These are phyloP conservation scores for Seira ritae DNA, from an alignment of 2,888 invertebrate genomes.

Conservation along the genomic window DNA sequence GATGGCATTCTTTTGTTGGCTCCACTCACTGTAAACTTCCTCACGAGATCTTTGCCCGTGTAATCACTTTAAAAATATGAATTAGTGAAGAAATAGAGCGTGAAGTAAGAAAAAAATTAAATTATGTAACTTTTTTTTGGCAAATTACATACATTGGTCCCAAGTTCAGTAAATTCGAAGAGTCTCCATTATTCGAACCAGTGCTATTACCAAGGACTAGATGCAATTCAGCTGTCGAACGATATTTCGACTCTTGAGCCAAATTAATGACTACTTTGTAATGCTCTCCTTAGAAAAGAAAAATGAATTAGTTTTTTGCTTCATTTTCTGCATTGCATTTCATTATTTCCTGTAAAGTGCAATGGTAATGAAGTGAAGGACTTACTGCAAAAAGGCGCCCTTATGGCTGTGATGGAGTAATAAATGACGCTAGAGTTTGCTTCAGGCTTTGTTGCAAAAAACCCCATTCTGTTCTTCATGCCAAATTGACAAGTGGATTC, in stretches of 20 bases:
- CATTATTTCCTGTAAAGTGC: constrained; percentile 21
- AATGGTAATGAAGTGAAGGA: constrained; percentile 74
- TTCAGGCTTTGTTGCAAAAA: constrained; percentile 66
- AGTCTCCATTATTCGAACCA: constrained; percentile 32
- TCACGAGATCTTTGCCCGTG: constrained; percentile 50
- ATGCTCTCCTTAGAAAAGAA: constrained; percentile 82
- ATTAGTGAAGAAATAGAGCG: constrained; percentile 17
- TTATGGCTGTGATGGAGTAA: constrained; percentile 84
- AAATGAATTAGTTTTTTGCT: constrained; percentile 13
- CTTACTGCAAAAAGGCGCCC: constrained; percentile 87
- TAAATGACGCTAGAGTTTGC: constrained; percentile 77
- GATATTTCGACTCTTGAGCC: constrained; percentile 83
- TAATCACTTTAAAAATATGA: constrained; percentile 74
- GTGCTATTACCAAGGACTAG: constrained; percentile 48
- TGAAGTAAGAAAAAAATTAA: not conserved
- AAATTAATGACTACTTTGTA: constrained; percentile 85
- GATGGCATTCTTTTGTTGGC: constrained; percentile 31
- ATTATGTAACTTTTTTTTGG: not conserved
- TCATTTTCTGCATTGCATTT: constrained; percentile 7
- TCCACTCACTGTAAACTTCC: constrained; percentile 60
- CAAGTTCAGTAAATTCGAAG: constrained; percentile 41
- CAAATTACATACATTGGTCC: constrained; percentile 50
- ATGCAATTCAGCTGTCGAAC: constrained; percentile 74
- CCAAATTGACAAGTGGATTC: constrained; percentile 74
- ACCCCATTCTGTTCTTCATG: constrained; percentile 67